phyloP scores from a whole-genome alignment of 2,113 vertebrate species.

The Carassius auratus region DNA sequence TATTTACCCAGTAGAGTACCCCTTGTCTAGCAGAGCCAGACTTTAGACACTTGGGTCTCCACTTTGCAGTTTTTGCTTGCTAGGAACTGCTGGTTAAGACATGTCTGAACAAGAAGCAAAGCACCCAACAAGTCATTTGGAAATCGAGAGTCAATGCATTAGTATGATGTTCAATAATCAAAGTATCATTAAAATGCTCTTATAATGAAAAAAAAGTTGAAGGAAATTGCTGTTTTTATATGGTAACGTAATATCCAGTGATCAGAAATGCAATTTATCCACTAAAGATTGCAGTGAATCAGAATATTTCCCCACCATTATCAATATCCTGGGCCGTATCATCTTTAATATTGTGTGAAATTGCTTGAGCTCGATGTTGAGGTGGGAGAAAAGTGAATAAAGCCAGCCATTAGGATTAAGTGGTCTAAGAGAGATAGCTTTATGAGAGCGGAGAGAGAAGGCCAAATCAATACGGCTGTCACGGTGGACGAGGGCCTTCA shows the following conservation, averaged over 20 bases:
- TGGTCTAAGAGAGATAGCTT: constrained; percentile 51
- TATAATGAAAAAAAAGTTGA: background rate
- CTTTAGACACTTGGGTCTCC: background rate
- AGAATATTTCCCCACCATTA: constrained; percentile 54
- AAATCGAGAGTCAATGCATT: background rate
- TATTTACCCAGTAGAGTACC: background rate
- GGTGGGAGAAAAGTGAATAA: constrained; percentile 55
- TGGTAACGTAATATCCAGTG: constrained; percentile 5
- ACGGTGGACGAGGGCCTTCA: constrained; percentile 1
- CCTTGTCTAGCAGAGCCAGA: background rate
- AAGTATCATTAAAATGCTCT: background rate
- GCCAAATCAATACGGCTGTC: constrained; percentile 51
- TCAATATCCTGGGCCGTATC: constrained; percentile 47
- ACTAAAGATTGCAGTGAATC: constrained; percentile 24
- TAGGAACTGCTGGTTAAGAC: background rate
- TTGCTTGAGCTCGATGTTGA: constrained; percentile 55
- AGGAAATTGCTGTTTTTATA: background rate
- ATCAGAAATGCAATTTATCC: constrained; percentile 38
- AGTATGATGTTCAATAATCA: background rate
- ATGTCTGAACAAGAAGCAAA: background rate
- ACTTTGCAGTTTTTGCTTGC: background rate
- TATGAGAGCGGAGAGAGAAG: constrained; percentile 42
- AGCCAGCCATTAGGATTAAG: constrained; percentile 62
- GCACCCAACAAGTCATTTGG: background rate
- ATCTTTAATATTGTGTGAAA: constrained; percentile 61